These are phyloP conservation scores for Branchellion lobata DNA, from an alignment of 2,888 invertebrate genomes.

Conservation along the genomic window DNA sequence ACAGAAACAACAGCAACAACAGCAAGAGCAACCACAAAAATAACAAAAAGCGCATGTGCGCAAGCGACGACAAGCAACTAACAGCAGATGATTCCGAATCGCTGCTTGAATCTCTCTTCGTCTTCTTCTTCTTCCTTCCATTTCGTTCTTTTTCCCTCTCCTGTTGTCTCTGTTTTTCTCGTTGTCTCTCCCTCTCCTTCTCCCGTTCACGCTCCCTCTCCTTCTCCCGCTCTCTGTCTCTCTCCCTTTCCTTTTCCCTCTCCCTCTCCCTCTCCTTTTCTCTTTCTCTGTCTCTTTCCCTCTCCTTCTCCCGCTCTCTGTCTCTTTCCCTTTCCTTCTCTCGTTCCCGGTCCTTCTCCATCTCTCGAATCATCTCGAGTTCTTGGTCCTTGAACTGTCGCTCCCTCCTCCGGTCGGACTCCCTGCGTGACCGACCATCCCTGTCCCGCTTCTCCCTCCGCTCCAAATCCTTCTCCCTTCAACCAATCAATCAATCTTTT, in stretches of 20 bases:
- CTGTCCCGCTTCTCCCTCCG: neutral
- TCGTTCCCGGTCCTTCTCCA: neutral
- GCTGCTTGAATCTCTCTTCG: no score
- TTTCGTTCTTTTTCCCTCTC: no score
- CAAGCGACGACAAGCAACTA: no score
- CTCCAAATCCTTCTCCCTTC: neutral
- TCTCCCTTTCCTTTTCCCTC: conserved; percentile 3
- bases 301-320: neutral
- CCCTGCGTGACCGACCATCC: neutral
- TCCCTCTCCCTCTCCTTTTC: neutral
- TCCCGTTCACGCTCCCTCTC: neutral
- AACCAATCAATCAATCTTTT: neutral
- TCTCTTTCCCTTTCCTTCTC: neutral
- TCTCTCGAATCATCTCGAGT: conserved; percentile 1
- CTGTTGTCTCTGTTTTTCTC: neutral
- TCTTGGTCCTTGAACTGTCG: neutral
- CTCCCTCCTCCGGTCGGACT: neutral
- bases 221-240: neutral
- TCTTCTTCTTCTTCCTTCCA: no score
- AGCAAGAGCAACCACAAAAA: no score
- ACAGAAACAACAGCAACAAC: no score
- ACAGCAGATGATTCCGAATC: no score
- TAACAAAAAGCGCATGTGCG: no score
- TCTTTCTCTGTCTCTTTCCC: neutral
- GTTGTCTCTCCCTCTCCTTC: neutral